Base-by-base conservation (phyloP, 2,797 vertebrate genomes). In the Nannoperca obscura region DNA sequence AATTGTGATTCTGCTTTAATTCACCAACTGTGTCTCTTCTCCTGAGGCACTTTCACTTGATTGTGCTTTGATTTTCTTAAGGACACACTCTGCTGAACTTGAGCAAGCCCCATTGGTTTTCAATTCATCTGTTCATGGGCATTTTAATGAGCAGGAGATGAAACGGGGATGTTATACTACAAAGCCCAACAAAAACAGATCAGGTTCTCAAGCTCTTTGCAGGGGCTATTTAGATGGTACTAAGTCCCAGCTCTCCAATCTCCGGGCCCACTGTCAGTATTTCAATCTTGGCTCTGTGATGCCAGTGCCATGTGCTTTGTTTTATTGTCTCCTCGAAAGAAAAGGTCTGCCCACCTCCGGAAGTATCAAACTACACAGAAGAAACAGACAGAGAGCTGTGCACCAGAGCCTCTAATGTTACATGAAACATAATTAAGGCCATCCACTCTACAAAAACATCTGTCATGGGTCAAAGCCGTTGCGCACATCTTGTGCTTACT, bases 121-220 rank as follows among this genome's bases (percentile, higher is more conserved):
- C 70, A 69, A 64, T 85, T 81, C 24, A 82, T 84, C 78, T 76
- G 24, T 30, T 83, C 61, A 52, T 38, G 34, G 60, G 69, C 54
- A 70, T 89, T 88, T 90, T 88, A 89, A 91, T 76, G 75, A 85
- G 77, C 60, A 50, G 30, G 73, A 79, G 81, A 86, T 86, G 82
- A 92, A 88, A 80, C 72, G 0, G 27, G 27, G 44, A 83, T 72
- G 82, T 83, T 62, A 19, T 67, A 74, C 79, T 71, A 71, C 72
- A 86, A 82, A 84, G 71, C 64, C 61, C 58, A 66, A 80, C 68
- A 66, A 80, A 84, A 88, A 71, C 78, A 74, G 70, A 86, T 87
- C 52, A 13, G 57, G 65, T 88, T 86, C 66, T 74, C 34, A 30
- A 71, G 80, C 44, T 67, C 55, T 76, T 76, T 78, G 63, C 63